phyloP scores from a whole-genome alignment of 1,140 invertebrate genomes.

The Ctenoplectra terminalis region DNA sequence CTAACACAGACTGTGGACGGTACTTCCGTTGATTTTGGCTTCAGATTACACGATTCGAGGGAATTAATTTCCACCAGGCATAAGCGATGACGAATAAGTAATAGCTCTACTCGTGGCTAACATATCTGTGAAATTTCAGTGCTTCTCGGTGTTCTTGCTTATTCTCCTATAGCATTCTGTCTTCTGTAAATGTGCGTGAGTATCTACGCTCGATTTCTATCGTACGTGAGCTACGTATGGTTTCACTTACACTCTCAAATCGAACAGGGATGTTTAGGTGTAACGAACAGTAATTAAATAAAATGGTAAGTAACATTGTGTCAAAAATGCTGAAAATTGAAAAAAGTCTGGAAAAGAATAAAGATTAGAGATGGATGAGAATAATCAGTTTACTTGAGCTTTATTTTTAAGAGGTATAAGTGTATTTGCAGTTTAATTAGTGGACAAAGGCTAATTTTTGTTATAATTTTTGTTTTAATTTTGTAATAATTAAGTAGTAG shows the following conservation, averaged over 20 bases:
- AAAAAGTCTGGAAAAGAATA: not conserved
- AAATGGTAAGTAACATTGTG: not conserved
- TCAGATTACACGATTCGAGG: slow-evolving; percentile 17
- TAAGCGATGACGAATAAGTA: slow-evolving; percentile 28
- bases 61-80: slow-evolving; percentile 10
- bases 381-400: too few relatives aligned
- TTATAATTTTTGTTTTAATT: too few relatives aligned
- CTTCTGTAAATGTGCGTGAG: not conserved
- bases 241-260: not conserved
- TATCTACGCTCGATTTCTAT: not conserved
- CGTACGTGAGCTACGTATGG: not conserved
- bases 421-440: too few relatives aligned
- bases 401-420: too few relatives aligned
- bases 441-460: too few relatives aligned
- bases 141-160: slow-evolving; percentile 16
- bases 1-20: not conserved
- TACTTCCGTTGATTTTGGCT: slow-evolving; percentile 16
- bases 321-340: not conserved
- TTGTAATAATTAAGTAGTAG: too few relatives aligned
- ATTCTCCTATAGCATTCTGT: not conserved
- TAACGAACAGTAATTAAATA: not conserved
- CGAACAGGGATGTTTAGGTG: not conserved
- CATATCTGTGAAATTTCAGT: slow-evolving; percentile 20
- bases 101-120: slow-evolving; percentile 13
- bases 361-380: too few relatives aligned